Evolutionary conservation across 2,888 invertebrate genomes (phyloP).

Genomic region (Apodemia duryi): DNA sequence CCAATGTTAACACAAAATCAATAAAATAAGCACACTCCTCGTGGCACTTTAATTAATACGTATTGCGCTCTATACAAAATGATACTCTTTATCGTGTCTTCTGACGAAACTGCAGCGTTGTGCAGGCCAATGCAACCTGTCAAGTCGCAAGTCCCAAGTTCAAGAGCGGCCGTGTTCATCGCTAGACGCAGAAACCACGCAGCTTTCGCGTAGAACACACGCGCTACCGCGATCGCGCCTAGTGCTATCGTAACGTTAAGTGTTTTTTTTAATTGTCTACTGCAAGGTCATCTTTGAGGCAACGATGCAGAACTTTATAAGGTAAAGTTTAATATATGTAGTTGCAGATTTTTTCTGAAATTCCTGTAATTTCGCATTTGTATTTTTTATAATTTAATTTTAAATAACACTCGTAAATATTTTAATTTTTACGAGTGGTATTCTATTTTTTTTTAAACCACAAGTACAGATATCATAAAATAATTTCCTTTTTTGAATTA

Average conservation of each 20-base stretch:
- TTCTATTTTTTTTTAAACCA: no score
- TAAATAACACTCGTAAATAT: no score
- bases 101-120: conserved; percentile 57
- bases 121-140: conserved; percentile 59
- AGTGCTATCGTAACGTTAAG: conserved; percentile 43
- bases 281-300: conserved; percentile 36
- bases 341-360: neutral
- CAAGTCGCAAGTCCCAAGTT: conserved; percentile 55
- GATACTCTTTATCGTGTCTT: neutral
- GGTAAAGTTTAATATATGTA: conserved; percentile 40
- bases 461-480: no score
- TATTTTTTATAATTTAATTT: neutral
- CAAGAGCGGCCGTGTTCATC: conserved; percentile 54
- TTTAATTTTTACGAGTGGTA: no score
- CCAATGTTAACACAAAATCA: no score
- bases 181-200: conserved; percentile 52
- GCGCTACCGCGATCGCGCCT: conserved; percentile 41
- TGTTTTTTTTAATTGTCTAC: conserved; percentile 37
- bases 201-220: conserved; percentile 56
- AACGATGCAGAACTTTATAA: conserved; percentile 63
- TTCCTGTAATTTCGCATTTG: neutral
- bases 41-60: no score
- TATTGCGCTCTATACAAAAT: neutral
- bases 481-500: no score
- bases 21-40: no score